Percentiles rank a stretch among this genome's conserved stretches.
These are phyloP conservation scores for Chloebia gouldiae DNA, from an alignment of 2,113 vertebrate species.

Conservation along the genomic window DNA sequence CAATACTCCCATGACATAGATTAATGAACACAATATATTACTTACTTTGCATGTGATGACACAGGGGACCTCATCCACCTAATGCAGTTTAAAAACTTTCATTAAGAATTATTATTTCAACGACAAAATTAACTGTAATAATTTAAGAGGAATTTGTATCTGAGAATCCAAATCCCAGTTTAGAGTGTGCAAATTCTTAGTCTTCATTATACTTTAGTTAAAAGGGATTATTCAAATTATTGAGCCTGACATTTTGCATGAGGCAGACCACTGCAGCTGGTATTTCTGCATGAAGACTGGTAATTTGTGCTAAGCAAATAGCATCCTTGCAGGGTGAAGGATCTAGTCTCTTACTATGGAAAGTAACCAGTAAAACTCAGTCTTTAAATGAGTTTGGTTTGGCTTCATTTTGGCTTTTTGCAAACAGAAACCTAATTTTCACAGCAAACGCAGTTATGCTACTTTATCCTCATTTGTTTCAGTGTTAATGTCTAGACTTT, in stretches of 20 bases:
- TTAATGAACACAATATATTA: neutral
- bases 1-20: neutral
- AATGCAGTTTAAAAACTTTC: neutral
- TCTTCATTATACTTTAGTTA: neutral
- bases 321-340: neutral
- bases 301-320: neutral
- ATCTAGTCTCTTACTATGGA: neutral
- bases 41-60: neutral
- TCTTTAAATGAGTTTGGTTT: neutral
- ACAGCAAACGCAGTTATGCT: neutral
- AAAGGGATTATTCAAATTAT: neutral
- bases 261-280: neutral
- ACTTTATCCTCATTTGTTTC: neutral
- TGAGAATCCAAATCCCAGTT: neutral
- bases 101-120: neutral
- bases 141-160: neutral
- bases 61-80: neutral
- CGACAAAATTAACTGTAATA: neutral
- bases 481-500: neutral
- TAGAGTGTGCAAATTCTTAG: neutral
- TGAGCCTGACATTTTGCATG: neutral
- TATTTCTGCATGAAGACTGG: neutral
- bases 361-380: neutral
- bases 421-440: constrained; percentile 2
- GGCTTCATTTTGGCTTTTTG: neutral